Conservation (phyloP, 2,113 vertebrate species). For the Campylorhamphus procurvoides region DNA sequence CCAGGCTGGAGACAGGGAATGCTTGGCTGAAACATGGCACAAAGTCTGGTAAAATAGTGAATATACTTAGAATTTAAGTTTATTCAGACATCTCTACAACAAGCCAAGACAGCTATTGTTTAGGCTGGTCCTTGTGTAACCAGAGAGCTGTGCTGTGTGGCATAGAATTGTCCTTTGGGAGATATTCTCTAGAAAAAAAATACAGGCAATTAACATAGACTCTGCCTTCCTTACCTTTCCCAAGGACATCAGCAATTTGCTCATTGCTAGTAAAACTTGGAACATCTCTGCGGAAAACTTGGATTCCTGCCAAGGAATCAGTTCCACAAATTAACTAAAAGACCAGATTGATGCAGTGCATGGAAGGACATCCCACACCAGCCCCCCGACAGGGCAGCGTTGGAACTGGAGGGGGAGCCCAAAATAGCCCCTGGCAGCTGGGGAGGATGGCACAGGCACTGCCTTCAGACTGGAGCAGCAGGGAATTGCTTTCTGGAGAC, state of each 20-base stretch:
- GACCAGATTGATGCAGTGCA: background rate
- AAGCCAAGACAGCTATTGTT: background rate
- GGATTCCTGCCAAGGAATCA: background rate
- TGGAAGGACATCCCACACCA: background rate
- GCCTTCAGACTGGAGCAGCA: background rate
- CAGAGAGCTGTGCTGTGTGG: background rate
- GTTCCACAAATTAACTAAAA: background rate
- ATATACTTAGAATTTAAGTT: background rate
- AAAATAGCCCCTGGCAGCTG: background rate
- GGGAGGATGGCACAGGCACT: background rate
- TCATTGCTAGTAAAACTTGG: background rate
- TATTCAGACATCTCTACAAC: background rate
- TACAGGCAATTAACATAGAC: background rate
- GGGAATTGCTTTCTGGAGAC: background rate
- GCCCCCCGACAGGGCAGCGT: background rate
- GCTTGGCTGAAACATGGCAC: background rate
- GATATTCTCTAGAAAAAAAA: background rate
- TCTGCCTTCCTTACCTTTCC: background rate
- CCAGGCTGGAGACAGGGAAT: background rate
- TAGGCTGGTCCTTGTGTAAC: background rate
- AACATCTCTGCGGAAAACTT: background rate
- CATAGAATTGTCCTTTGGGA: background rate
- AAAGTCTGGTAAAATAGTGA: background rate
- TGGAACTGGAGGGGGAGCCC: background rate
- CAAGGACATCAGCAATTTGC: slow-evolving; percentile 22